Conservation (phyloP, 2,113 vertebrate species). For the Oceanodroma tethys region DNA sequence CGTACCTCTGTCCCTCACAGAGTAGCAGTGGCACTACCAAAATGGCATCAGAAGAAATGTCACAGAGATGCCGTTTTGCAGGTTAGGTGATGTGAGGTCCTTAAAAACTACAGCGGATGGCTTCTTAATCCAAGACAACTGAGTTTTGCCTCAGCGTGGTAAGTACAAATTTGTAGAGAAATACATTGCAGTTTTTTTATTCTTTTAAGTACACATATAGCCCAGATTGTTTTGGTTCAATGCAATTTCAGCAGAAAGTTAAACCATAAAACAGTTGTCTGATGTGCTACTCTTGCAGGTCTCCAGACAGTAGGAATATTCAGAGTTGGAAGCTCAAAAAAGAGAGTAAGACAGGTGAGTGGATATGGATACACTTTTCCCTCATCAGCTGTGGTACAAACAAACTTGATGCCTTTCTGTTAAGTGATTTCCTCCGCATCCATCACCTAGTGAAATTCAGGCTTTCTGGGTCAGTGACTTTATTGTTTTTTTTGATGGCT, state of each 20-base stretch:
- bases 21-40: background rate
- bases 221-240: background rate
- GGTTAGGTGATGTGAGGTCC: background rate
- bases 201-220: background rate
- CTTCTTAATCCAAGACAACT: background rate
- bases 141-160: background rate
- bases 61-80: background rate
- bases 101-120: background rate
- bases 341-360: conserved; percentile 95
- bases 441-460: background rate
- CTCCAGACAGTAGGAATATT: conserved; percentile 97
- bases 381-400: background rate
- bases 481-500: background rate
- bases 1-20: background rate
- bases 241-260: background rate
- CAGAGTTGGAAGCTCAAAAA: conserved; percentile 96
- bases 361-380: background rate
- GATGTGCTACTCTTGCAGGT: conserved; percentile 76
- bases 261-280: conserved; percentile 4
- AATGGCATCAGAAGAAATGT: background rate
- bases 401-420: background rate
- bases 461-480: conserved; percentile 4
- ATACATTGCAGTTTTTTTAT: background rate
- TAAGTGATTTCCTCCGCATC: background rate
- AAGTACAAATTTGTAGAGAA: background rate